Conservation (phyloP, 2,113 vertebrate genomes). For the Sapajus apella region DNA sequence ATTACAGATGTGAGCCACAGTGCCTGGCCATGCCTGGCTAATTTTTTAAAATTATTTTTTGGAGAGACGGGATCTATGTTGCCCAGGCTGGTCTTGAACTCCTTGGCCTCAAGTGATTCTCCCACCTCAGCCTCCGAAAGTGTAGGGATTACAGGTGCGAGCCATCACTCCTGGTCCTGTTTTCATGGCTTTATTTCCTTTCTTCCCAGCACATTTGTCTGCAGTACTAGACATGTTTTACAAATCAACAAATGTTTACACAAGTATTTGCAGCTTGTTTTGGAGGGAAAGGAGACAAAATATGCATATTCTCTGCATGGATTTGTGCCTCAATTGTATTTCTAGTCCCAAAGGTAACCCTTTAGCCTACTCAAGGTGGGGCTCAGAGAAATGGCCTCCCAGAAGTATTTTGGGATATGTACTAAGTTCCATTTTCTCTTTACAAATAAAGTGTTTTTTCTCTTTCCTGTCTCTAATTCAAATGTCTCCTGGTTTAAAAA, state of each 20-base stretch:
- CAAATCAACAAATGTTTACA: constrained; percentile 46
- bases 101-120: too few relatives aligned
- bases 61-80: too few relatives aligned
- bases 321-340: neutral
- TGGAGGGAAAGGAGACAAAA: neutral
- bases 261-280: neutral
- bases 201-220: neutral
- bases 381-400: neutral
- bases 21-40: too few relatives aligned
- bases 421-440: neutral
- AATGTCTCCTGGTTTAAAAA: neutral
- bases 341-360: neutral
- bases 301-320: neutral
- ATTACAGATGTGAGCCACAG: too few relatives aligned
- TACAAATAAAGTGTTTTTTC: constrained; percentile 55
- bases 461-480: neutral
- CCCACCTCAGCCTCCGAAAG: too few relatives aligned
- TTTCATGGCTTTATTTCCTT: neutral
- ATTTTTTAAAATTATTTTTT: too few relatives aligned
- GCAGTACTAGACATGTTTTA: neutral
- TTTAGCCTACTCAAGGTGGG: neutral
- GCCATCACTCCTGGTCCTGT: too few relatives aligned
- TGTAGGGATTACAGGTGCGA: too few relatives aligned
- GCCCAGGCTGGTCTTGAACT: too few relatives aligned
- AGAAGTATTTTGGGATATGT: constrained; percentile 31